These are phyloP conservation scores for Ctenoplectra terminalis DNA, from an alignment of 1,140 invertebrate species.

Conservation along the genomic window DNA sequence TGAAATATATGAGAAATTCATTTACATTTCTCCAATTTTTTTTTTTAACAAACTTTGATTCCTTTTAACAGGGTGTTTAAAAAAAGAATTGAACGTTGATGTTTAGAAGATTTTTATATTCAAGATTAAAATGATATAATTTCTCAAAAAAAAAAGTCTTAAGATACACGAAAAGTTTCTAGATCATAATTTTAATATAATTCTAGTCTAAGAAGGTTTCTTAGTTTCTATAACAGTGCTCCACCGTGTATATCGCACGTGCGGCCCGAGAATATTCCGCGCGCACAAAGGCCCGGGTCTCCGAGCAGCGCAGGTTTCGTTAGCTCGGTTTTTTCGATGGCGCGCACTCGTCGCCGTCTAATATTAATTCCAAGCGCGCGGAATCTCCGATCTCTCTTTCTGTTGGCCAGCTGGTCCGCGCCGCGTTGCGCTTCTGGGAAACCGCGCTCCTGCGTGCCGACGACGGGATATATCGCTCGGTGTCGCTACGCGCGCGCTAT, in stretches of 20 bases:
- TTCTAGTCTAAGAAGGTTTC: too few species aligned
- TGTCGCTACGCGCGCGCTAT: conserved; percentile 76
- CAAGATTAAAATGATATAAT: too few species aligned
- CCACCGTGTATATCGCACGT: conserved; percentile 70
- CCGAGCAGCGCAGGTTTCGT: conserved; percentile 27
- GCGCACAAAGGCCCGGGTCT: conserved; percentile 27
- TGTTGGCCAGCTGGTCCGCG: conserved; percentile 64
- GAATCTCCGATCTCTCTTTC: conserved; percentile 63
- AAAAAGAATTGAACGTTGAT: too few species aligned
- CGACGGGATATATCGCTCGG: conserved; percentile 74
- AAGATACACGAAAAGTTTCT: too few species aligned
- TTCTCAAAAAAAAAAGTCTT: too few species aligned
- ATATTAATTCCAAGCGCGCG: conserved; percentile 68
- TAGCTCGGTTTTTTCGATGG: conserved; percentile 47
- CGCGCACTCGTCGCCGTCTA: conserved; percentile 56
- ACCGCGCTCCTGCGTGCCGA: conserved; percentile 58
- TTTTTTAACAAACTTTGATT: too few species aligned
- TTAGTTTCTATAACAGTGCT: neutral
- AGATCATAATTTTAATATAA: too few species aligned
- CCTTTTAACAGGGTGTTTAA: too few species aligned
- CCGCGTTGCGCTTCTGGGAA: conserved; percentile 61
- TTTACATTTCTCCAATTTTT: too few species aligned
- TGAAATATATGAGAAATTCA: too few species aligned
- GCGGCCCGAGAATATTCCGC: conserved; percentile 12
- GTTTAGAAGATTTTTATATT: too few species aligned